A percentile compares a stretch with the other conserved stretches of the same genome.
These are phyloP conservation scores for Serranus cabrilla DNA, from an alignment of 2,797 vertebrate species.

Conservation along the genomic window DNA sequence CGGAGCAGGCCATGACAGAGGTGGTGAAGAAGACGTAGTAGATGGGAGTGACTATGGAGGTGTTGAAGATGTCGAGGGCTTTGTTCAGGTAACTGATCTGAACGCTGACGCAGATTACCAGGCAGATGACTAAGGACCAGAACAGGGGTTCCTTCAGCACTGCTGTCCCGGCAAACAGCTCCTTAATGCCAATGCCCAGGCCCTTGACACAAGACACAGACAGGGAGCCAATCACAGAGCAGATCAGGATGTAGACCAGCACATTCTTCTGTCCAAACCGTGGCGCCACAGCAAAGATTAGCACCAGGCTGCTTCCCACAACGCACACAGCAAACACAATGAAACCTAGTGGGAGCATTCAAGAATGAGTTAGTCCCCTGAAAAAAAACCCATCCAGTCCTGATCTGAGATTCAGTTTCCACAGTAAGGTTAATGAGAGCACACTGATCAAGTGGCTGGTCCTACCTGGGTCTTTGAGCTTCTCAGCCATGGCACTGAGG, in stretches of 20 bases:
- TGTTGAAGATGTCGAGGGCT: constrained; percentile 90
- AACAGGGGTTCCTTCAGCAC: constrained; percentile 88
- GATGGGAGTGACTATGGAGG: constrained; percentile 88
- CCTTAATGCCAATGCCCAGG: constrained; percentile 90
- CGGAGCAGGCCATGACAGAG: constrained; percentile 89
- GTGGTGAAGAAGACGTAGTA: constrained; percentile 93
- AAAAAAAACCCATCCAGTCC: constrained; percentile 5
- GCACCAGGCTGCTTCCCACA: constrained; percentile 87
- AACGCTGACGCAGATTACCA: constrained; percentile 87
- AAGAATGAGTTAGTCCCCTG: constrained; percentile 62
- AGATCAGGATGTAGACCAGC: constrained; percentile 90
- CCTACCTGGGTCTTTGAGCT: constrained; percentile 90
- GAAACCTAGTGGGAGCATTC: constrained; percentile 84
- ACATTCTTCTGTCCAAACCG: constrained; percentile 89
- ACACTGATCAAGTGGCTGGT: not conserved
- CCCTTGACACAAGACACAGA: constrained; percentile 91
- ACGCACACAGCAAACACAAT: constrained; percentile 88
- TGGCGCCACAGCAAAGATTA: constrained; percentile 88
- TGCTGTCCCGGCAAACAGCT: constrained; percentile 86
- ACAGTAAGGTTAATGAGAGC: constrained; percentile 40
- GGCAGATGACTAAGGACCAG: constrained; percentile 87
- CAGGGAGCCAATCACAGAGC: constrained; percentile 90
- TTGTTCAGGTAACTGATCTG: constrained; percentile 93
- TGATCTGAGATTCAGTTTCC: constrained; percentile 37
- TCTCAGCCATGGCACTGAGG: constrained; percentile 88